Base-by-base conservation (phyloP, 1,140 invertebrate species). In the Drosophila mojavensis region DNA sequence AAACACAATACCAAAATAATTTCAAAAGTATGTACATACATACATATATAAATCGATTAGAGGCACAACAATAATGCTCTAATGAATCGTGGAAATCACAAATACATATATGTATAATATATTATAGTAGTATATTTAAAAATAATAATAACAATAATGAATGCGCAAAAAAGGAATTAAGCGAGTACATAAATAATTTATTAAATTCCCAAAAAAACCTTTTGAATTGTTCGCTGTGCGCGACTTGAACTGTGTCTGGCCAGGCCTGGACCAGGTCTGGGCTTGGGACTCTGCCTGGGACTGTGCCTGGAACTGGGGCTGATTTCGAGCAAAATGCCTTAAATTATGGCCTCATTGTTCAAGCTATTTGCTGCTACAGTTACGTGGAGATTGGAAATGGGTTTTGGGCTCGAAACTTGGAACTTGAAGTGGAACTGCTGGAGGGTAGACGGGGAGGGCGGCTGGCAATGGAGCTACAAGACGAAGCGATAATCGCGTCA, bases 261-360 rank as follows among this genome's bases (percentile, higher is more conserved):
- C 28, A 5, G 28, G 45, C 7, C 17, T 59, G 63, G 13, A 24
- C 10, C 7, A 24, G 28, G 33, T 4, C 13, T 59, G 63, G 13
- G 41, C 5, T 3, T 26, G 69, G n/a, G n/a, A 20, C 26, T 62
- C 20, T 24, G 45, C 11, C 17, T 59, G 66, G 5, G 11, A 9
- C 9, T 66, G 63, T 6, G 41, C 2, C 7, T 26, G 69, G 4
- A n/a, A 20, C 26, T 62, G 58, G 48, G 36, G 4, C n/a, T 43
- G 79, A 76, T 88, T 86, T 88, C 26, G 82, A 74, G 79, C 84
- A 89, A 89, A 89, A 89, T 89, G 80, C 74, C 80, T 80, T 84
- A 89, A 88, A 88, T 88, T 89, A 88, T 88, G 80, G 80, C 77
- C 74, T 75, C 77, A 88, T 88, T 88, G 83, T 88, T 89, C 66